phyloP scores from a whole-genome alignment of 2,113 vertebrate genomes.

The Brachyhypopomus occidentalis region DNA sequence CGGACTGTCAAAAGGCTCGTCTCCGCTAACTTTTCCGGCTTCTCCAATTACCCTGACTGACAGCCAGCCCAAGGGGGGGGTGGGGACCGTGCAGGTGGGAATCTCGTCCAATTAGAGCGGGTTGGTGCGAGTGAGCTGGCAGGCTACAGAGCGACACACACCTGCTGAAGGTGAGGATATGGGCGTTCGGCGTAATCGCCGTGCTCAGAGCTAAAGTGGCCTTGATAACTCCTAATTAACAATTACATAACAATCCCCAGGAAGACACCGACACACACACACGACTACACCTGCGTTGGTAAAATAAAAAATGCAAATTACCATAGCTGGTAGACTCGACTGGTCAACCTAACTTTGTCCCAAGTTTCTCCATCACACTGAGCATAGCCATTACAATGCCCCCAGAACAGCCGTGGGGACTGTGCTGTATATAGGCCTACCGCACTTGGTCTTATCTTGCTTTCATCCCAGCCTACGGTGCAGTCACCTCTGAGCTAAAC shows the following conservation, averaged over 20 bases:
- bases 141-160: not conserved
- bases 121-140: not conserved
- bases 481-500: not conserved
- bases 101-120: slow-evolving; percentile 35
- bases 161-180: slow-evolving; percentile 32
- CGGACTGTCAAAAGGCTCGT: slow-evolving; percentile 40
- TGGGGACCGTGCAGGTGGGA: too few relatives aligned
- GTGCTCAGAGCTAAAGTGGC: not conserved
- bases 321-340: not conserved
- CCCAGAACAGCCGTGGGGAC: not conserved
- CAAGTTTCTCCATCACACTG: not conserved
- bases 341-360: not conserved
- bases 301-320: not conserved
- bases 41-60: slow-evolving; percentile 23
- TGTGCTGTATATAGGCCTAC: not conserved
- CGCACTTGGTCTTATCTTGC: not conserved
- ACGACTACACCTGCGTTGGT: not conserved
- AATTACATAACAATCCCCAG: not conserved
- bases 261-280: not conserved
- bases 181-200: slow-evolving; percentile 7
- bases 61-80: not conserved
- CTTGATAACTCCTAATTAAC: not conserved
- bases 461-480: not conserved
- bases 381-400: not conserved
- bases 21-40: slow-evolving; percentile 29